Base-by-base conservation (phyloP, 2,113 vertebrate species). In the Coracopsis vasa region DNA sequence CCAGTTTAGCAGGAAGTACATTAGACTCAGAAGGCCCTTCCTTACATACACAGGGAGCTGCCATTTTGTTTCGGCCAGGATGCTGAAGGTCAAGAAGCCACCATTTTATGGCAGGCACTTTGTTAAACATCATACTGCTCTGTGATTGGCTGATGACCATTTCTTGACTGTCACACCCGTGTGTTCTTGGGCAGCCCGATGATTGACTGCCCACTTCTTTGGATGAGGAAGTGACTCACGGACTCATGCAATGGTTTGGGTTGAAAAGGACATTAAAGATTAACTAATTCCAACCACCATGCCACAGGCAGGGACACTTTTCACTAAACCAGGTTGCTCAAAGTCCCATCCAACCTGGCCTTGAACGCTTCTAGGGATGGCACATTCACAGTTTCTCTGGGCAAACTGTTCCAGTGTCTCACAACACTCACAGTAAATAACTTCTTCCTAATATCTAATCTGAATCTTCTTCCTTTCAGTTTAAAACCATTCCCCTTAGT, bases 31-130 rank as follows among this genome's bases (percentile, higher is more conserved):
- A 44, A 58, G 3, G 19, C 23, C 11, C 64, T 41, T 16, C 8
- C 12, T 7, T 16, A 2, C 10, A 6, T 45, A 27, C 14, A 24
- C 2, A 23, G 13, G 3, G 4, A 23, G 25, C 13, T 33, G 15
- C 20, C 35, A 3, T 45, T 47, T 79, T 18, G 14, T 21, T 82
- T 62, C 2, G 2, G 24, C 7, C 23, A 88, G 7, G 31, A 44
- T 33, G 78, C 85, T 14, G 20, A n/a, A n/a, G 10, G 23, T 27
- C 41, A 47, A 48, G 14, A 18, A 25, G 2, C 10, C 47, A 54
- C 18, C 4, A 7, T 53, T 86, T 71, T 23, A 16, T 11, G 29
- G 41, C 16, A 74, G 27, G 33, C 41, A 42, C 20, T 70, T 82
- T 23, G 23, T 56, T 62, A 42, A 82, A 66, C 24, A 8, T 51